Evolutionary conservation across 2,888 invertebrate species (phyloP).

Genomic region (Drosophila mettleri): DNA sequence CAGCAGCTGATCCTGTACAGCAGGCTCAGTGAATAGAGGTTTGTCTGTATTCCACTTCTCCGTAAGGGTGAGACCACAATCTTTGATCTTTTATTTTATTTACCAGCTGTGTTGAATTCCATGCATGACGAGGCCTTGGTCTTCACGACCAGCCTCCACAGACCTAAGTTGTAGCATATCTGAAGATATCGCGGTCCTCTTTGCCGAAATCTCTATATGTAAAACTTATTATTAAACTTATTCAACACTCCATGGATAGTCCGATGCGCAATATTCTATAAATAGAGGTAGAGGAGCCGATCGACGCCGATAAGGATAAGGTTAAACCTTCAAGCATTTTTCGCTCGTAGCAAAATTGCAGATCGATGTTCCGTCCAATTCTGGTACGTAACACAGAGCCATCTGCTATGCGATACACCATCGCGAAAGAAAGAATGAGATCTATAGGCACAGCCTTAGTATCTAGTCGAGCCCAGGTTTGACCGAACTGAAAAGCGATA

Average conservation of each 20-base stretch:
- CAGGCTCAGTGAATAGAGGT: conserved; percentile 95
- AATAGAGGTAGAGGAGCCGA: conserved; percentile 91
- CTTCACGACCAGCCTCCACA: conserved; percentile 97
- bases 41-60: conserved; percentile 99
- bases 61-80: conserved; percentile 96
- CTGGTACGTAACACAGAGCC: conserved; percentile 95
- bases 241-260: conserved; percentile 95
- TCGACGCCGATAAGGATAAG: conserved; percentile 90
- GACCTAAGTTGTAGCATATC: conserved; percentile 98
- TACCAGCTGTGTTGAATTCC: conserved; percentile 97
- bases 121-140: conserved; percentile 97
- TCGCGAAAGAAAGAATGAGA: too few relatives aligned
- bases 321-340: conserved; percentile 95
- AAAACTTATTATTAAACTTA: too few relatives aligned
- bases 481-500: conserved; percentile 47
- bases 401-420: conserved; percentile 92
- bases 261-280: conserved; percentile 98
- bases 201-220: conserved; percentile 98
- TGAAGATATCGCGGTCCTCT: conserved; percentile 97
- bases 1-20: conserved; percentile 95
- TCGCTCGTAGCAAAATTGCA: conserved; percentile 96
- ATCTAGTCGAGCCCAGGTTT: too few relatives aligned
- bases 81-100: conserved; percentile 96
- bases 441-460: too few relatives aligned
- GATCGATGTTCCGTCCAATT: conserved; percentile 94